These are phyloP conservation scores for Anolis carolinensis DNA, from an alignment of 2,113 vertebrate genomes.

Conservation along the genomic window DNA sequence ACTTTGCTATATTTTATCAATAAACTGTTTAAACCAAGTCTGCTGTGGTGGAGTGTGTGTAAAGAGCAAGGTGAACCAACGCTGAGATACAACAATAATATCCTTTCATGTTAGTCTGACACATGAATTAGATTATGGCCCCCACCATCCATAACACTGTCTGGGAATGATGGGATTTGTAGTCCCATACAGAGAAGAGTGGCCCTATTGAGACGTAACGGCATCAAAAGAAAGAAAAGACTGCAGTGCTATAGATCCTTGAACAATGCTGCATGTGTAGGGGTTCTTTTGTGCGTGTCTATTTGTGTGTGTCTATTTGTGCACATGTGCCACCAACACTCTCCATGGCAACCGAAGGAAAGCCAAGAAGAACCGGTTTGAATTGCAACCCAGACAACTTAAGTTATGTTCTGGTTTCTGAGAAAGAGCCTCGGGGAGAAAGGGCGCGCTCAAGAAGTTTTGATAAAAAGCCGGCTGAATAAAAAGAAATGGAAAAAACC, in stretches of 20 bases:
- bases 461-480: background rate
- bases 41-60: too few species aligned
- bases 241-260: background rate
- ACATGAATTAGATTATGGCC: background rate
- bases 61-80: too few species aligned
- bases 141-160: background rate
- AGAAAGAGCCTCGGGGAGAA: background rate
- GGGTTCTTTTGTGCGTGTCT: background rate
- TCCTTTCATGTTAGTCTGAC: background rate
- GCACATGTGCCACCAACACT: background rate
- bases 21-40: too few species aligned
- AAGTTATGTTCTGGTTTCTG: background rate
- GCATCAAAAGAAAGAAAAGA: background rate
- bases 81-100: too few species aligned
- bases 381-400: background rate
- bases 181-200: background rate
- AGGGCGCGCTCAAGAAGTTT: background rate
- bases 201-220: background rate
- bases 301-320: background rate
- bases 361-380: background rate
- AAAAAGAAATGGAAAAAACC: background rate
- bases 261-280: background rate
- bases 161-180: background rate
- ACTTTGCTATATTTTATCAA: too few species aligned
- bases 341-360: slow-evolving; percentile 15